Percentiles rank a stretch among this genome's conserved stretches.
Conservation (phyloP, 1,140 invertebrate genomes). For the Calycopis cecrops region DNA sequence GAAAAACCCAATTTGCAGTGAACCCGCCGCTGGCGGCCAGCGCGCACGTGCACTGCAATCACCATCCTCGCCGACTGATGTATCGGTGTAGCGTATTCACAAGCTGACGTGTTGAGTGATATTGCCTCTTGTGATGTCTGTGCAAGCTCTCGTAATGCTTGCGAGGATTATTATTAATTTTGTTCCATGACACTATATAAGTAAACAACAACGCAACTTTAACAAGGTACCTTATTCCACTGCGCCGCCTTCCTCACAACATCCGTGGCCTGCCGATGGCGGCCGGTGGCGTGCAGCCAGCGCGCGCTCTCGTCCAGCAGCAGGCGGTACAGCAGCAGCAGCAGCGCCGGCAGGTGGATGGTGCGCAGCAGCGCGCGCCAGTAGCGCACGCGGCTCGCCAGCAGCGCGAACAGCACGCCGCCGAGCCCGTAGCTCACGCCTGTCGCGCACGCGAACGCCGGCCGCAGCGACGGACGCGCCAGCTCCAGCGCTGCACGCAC, state of each 20-base stretch:
- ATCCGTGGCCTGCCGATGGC: slow-evolving; percentile 16
- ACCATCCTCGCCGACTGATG: too few relatives aligned
- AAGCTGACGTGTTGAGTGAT: too few relatives aligned
- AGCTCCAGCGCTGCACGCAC: slow-evolving; percentile 54
- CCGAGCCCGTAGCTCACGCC: slow-evolving; percentile 56
- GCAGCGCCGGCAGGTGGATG: slow-evolving; percentile 48
- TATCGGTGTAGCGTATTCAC: too few relatives aligned
- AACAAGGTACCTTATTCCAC: slow-evolving; percentile 47
- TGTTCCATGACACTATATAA: too few relatives aligned
- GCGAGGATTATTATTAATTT: too few relatives aligned
- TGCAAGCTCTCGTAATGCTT: too few relatives aligned
- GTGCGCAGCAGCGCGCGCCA: slow-evolving; percentile 46
- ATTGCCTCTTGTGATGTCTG: too few relatives aligned
- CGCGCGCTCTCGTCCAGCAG: slow-evolving; percentile 55
- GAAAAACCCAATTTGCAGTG: too few relatives aligned
- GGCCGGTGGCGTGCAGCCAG: slow-evolving; percentile 80
- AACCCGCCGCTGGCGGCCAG: slow-evolving; percentile 32
- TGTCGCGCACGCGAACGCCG: slow-evolving; percentile 51
- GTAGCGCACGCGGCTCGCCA: slow-evolving; percentile 36
- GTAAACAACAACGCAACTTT: not conserved
- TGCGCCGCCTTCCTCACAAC: slow-evolving; percentile 42
- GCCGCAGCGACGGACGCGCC: slow-evolving; percentile 48
- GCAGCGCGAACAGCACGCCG: slow-evolving; percentile 45
- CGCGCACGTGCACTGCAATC: too few relatives aligned
- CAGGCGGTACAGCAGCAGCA: slow-evolving; percentile 51